Evolutionary conservation across 2,797 vertebrate species (phyloP).

Genomic region (Catostomus latipinnis): DNA sequence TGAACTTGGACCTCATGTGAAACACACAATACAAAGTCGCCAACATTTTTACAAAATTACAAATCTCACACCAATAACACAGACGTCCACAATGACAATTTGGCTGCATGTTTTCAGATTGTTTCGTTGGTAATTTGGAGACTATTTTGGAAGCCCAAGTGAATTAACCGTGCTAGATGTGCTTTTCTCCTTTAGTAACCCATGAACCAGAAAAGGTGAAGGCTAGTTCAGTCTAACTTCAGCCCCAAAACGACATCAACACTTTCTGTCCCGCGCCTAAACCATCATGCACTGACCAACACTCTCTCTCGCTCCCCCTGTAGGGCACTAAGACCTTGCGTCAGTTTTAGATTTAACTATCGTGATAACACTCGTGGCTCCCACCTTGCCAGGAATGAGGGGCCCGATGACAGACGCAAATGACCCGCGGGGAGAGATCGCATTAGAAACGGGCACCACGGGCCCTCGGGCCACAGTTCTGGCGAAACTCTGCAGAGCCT

Average conservation of each 20-base stretch:
- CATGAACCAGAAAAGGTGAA: slow-evolving; percentile 31
- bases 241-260: slow-evolving; percentile 24
- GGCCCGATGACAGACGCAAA: slow-evolving; percentile 88
- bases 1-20: slow-evolving; percentile 78
- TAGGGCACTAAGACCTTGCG: slow-evolving; percentile 89
- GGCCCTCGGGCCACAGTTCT: slow-evolving; percentile 95
- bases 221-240: slow-evolving; percentile 14
- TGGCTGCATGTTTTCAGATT: slow-evolving; percentile 27
- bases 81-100: slow-evolving; percentile 33
- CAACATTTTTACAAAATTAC: slow-evolving; percentile 46
- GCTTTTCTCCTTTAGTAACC: slow-evolving; percentile 32
- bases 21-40: slow-evolving; percentile 74
- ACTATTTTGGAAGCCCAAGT: slow-evolving; percentile 58
- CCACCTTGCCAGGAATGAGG: slow-evolving; percentile 92
- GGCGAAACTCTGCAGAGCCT: slow-evolving; percentile 97
- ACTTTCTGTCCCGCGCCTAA: slow-evolving; percentile 67
- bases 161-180: slow-evolving; percentile 28
- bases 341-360: slow-evolving; percentile 99
- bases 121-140: slow-evolving; percentile 30
- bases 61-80: slow-evolving; percentile 46
- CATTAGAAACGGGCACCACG: slow-evolving; percentile 86
- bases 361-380: slow-evolving; percentile 96
- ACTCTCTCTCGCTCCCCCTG: slow-evolving; percentile 57
- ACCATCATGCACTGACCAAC: slow-evolving; percentile 65
- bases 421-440: slow-evolving; percentile 84